Conservation (phyloP, 2,888 invertebrate genomes). For the Cacoxenus indagator region DNA sequence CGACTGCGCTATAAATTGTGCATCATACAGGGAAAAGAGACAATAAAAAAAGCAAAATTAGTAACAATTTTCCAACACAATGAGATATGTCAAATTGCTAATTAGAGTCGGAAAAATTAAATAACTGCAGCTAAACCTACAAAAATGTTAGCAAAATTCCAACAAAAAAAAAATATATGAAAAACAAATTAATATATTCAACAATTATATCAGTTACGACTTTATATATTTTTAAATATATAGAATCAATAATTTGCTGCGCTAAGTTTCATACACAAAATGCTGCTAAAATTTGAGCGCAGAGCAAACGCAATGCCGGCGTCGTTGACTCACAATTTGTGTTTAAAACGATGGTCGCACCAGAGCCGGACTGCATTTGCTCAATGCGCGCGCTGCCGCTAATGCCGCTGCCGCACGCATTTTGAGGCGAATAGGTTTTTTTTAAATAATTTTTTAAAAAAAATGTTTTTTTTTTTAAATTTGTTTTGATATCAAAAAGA, state of each 20-base stretch:
- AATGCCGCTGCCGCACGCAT: no score
- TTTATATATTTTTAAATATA: background rate
- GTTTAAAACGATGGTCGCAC: no score
- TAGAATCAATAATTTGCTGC: slow-evolving; percentile 7
- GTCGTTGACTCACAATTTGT: background rate
- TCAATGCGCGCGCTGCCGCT: background rate
- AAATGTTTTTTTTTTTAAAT: no score
- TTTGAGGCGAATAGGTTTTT: no score
- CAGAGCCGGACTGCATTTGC: background rate
- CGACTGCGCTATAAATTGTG: slow-evolving; percentile 82
- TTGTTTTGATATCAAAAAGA: no score
- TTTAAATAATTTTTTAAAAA: no score
- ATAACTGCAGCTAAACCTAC: slow-evolving; percentile 41
- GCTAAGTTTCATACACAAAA: slow-evolving; percentile 12
- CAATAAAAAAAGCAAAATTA: background rate
- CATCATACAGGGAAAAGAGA: background rate
- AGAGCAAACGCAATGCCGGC: background rate
- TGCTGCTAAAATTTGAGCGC: background rate
- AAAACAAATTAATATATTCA: slow-evolving; percentile 26
- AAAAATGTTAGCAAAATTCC: slow-evolving; percentile 58
- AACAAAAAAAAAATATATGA: slow-evolving; percentile 28
- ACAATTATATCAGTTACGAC: slow-evolving; percentile 29
- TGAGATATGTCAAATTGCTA: background rate
- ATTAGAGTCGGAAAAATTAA: background rate
- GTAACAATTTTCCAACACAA: background rate